Conservation (phyloP, 2,797 vertebrate genomes). For the Rhinogobio ventralis region DNA sequence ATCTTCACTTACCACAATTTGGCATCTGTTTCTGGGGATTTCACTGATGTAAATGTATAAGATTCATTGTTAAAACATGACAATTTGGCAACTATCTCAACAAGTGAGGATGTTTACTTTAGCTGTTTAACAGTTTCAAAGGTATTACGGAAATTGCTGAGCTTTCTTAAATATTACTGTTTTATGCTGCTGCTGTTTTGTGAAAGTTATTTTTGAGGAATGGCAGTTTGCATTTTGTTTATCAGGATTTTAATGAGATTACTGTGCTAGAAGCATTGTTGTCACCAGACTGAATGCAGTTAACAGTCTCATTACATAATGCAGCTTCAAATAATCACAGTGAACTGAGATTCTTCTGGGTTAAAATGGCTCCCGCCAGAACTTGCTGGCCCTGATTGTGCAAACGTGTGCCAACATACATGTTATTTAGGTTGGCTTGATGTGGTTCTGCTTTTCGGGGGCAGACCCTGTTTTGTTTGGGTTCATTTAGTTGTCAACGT, state of each 20-base stretch:
- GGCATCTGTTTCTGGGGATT: slow-evolving; percentile 28
- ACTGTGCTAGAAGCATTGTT: not conserved
- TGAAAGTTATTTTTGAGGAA: not conserved
- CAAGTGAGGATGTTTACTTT: slow-evolving; percentile 1
- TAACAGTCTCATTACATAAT: slow-evolving; percentile 39
- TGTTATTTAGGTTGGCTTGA: slow-evolving; percentile 69
- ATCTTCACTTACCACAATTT: slow-evolving; percentile 12
- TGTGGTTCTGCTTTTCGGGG: slow-evolving; percentile 71
- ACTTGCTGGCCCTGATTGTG: slow-evolving; percentile 66
- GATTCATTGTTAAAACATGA: slow-evolving; percentile 1
- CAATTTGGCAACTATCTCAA: not conserved
- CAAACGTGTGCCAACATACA: slow-evolving; percentile 63
- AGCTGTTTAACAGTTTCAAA: slow-evolving; percentile 15
- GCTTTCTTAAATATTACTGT: not conserved
- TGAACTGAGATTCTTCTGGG: slow-evolving; percentile 59
- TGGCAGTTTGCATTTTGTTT: not conserved
- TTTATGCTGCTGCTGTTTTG: not conserved
- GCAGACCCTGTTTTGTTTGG: slow-evolving; percentile 73
- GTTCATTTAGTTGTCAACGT: slow-evolving; percentile 72
- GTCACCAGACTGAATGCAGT: slow-evolving; percentile 1
- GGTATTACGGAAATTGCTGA: not conserved
- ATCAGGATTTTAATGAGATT: not conserved
- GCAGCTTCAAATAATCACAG: slow-evolving; percentile 59
- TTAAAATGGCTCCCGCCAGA: slow-evolving; percentile 64
- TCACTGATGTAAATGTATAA: slow-evolving; percentile 23